Percentiles rank a stretch among this genome's conserved stretches.
phyloP scores from a whole-genome alignment of 2,888 invertebrate genomes.

The Oligia fasciuncula region DNA sequence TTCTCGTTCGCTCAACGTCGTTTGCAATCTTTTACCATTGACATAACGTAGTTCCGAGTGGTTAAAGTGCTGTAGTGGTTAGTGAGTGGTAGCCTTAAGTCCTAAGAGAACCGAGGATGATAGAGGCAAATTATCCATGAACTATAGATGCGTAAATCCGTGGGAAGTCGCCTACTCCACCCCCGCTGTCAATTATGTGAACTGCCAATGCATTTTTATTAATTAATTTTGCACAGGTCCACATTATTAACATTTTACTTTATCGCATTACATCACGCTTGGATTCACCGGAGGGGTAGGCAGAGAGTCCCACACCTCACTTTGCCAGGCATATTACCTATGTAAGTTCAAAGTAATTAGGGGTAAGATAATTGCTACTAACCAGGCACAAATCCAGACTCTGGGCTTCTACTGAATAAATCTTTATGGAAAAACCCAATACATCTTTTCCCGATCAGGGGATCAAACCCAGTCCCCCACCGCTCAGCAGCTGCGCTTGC shows the following conservation, averaged over 20 bases:
- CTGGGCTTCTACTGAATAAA: too few relatives aligned
- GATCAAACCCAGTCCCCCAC: not conserved
- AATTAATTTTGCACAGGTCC: not conserved
- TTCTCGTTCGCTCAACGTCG: not conserved
- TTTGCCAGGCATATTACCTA: not conserved
- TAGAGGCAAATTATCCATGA: not conserved
- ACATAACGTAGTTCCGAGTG: not conserved
- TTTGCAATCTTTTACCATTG: not conserved
- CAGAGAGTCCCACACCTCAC: not conserved
- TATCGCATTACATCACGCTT: not conserved
- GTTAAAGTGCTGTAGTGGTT: not conserved
- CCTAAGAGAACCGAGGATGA: not conserved
- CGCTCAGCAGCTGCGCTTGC: not conserved
- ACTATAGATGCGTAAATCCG: not conserved
- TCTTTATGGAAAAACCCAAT: not conserved
- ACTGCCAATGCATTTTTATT: not conserved
- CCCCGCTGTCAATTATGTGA: not conserved
- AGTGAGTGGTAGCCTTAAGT: not conserved
- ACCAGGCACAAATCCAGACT: not conserved
- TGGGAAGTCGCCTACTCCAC: slow-evolving; percentile 5
- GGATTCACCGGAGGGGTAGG: not conserved
- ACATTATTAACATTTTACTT: not conserved
- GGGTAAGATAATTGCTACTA: not conserved
- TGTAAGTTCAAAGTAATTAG: not conserved
- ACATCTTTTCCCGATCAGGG: not conserved